Conservation (phyloP, 2,888 invertebrate genomes). For the Trachelus troglodyta region DNA sequence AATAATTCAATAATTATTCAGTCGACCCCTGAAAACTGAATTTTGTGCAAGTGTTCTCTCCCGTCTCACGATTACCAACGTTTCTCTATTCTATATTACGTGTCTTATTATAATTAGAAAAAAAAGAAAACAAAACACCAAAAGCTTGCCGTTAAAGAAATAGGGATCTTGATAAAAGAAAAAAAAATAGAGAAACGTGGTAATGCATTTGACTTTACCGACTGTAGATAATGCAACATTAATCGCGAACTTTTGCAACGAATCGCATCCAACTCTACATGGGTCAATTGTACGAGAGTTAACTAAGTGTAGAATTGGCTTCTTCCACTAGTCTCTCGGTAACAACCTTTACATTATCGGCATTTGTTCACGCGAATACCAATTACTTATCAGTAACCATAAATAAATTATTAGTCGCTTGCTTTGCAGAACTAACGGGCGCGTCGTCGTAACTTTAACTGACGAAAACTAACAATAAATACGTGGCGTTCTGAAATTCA, state of each 20-base stretch:
- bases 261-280: too few relatives aligned
- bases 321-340: not conserved
- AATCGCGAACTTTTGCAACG: not conserved
- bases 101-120: not conserved
- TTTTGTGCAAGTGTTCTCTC: not conserved
- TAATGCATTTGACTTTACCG: not conserved
- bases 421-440: not conserved
- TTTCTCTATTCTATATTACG: not conserved
- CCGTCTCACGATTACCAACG: not conserved
- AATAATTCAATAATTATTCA: not conserved
- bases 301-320: too few relatives aligned
- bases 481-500: not conserved
- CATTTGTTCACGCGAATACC: not conserved
- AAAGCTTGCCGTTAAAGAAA: not conserved
- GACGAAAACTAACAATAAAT: slow-evolving; percentile 7
- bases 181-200: not conserved
- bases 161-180: not conserved
- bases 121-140: not conserved
- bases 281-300: too few relatives aligned
- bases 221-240: not conserved
- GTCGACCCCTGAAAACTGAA: not conserved
- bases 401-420: not conserved
- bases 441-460: not conserved
- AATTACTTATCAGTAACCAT: not conserved
- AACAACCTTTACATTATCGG: not conserved